phyloP scores from a whole-genome alignment of 2,113 vertebrate species.

The Tamias sibiricus region DNA sequence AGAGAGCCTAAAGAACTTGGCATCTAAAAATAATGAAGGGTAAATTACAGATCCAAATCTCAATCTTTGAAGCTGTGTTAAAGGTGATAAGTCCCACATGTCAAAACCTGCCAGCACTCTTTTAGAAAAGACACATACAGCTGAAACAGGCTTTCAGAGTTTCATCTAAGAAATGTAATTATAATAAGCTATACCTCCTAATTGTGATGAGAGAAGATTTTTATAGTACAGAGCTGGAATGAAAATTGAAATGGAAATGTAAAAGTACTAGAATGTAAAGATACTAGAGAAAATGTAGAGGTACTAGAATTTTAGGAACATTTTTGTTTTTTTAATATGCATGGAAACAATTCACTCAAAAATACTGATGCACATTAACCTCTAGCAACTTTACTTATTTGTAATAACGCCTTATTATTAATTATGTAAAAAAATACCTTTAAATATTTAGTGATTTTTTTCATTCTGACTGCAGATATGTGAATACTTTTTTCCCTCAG shows the following conservation, averaged over 20 bases:
- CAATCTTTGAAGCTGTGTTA: neutral
- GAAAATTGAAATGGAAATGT: neutral
- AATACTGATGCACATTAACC: neutral
- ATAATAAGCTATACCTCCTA: neutral
- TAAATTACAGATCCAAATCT: constrained; percentile 47
- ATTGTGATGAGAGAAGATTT: neutral
- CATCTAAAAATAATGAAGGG: neutral
- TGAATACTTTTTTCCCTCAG: neutral
- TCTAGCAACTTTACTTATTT: neutral
- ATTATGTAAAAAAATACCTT: neutral
- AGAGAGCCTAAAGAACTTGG: neutral
- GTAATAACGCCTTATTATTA: neutral
- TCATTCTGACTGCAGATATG: neutral
- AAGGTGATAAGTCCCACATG: neutral
- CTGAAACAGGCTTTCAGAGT: neutral
- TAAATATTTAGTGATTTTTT: neutral
- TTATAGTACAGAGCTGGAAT: neutral
- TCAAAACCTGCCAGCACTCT: neutral
- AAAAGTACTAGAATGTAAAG: neutral
- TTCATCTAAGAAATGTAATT: neutral
- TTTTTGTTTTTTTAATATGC: neutral
- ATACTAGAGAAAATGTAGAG: neutral
- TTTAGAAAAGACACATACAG: neutral
- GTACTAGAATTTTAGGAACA: neutral
- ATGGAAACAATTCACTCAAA: neutral